These are phyloP conservation scores for Excalfactoria chinensis DNA, from an alignment of 2,113 vertebrate genomes.

Conservation along the genomic window DNA sequence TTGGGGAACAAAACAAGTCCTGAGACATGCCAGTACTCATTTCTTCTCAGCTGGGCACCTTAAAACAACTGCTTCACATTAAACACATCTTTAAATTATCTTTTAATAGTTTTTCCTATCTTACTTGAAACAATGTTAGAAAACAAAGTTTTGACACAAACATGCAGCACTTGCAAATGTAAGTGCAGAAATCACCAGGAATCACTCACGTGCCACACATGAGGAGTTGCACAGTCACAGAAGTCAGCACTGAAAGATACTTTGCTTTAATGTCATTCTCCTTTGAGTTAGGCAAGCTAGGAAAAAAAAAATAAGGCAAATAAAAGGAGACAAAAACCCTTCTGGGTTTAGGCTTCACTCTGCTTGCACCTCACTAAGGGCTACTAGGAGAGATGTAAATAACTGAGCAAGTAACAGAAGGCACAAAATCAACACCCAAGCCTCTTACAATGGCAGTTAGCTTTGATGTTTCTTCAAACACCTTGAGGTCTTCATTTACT, in stretches of 20 bases:
- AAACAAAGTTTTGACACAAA: background rate
- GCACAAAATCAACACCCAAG: background rate
- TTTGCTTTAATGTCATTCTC: background rate
- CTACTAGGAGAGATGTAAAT: background rate
- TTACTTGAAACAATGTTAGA: background rate
- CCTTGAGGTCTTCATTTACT: background rate
- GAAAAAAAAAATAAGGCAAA: background rate
- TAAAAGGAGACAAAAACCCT: background rate
- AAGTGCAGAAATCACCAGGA: background rate
- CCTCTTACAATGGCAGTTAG: background rate
- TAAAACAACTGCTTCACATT: background rate
- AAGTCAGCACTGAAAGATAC: background rate
- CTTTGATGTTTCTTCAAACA: background rate
- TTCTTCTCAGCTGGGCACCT: background rate
- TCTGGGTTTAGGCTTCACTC: background rate
- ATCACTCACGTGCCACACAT: background rate
- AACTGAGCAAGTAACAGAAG: background rate
- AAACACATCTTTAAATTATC: background rate
- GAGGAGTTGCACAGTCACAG: background rate
- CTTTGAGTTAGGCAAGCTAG: background rate
- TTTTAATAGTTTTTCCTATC: background rate
- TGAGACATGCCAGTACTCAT: background rate
- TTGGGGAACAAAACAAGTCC: background rate
- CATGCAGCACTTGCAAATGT: background rate
- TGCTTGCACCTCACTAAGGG: background rate